phyloP scores from a whole-genome alignment of 2,113 vertebrate genomes.

The Prinia subflava region DNA sequence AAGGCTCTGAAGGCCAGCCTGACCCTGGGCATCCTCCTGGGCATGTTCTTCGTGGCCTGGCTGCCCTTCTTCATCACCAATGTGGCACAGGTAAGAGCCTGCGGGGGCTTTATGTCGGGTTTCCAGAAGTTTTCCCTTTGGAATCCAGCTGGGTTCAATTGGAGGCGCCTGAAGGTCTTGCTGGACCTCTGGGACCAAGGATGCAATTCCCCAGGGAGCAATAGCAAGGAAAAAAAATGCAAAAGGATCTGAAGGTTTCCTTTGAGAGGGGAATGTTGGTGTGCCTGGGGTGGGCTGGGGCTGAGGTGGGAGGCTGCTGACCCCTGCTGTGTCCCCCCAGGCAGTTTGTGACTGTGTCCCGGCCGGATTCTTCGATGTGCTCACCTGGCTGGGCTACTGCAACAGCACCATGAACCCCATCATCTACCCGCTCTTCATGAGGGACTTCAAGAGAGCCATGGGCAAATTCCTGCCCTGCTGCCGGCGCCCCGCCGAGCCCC shows the following conservation, averaged over 20 bases:
- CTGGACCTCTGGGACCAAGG: background rate
- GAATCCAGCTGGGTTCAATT: background rate
- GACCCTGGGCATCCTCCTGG: conserved; percentile 90
- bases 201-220: background rate
- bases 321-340: conserved; percentile 54
- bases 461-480: conserved; percentile 86
- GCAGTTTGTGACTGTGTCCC: conserved; percentile 89
- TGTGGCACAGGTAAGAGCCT: conserved; percentile 83
- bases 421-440: conserved; percentile 97
- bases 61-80: conserved; percentile 94
- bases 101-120: fast-evolving
- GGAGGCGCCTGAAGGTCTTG: background rate
- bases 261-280: background rate
- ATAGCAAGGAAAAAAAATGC: background rate
- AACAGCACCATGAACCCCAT: conserved; percentile 99
- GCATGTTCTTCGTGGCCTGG: conserved; percentile 96
- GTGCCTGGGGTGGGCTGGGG: background rate
- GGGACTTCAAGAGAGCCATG: conserved; percentile 94
- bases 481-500: conserved; percentile 60
- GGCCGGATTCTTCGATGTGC: conserved; percentile 82
- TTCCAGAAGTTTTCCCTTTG: background rate
- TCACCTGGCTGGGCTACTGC: conserved; percentile 97
- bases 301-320: background rate
- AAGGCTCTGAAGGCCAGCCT: conserved; percentile 94
- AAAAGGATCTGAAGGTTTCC: background rate